These are phyloP conservation scores for Chloroceryle amazona DNA, from an alignment of 2,797 vertebrate genomes.

Conservation along the genomic window DNA sequence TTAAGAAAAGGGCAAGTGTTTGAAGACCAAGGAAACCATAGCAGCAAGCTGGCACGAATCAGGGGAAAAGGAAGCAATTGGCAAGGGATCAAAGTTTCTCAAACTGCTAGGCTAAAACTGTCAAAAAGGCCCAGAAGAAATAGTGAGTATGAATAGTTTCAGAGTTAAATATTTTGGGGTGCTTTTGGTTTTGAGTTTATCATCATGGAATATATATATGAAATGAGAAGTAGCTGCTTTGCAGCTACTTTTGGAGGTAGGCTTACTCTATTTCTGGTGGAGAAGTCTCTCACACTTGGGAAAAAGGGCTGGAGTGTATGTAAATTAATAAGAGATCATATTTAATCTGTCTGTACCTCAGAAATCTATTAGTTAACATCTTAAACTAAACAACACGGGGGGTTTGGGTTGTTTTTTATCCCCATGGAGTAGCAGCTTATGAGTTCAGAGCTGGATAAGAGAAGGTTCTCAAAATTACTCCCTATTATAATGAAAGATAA, in stretches of 20 bases:
- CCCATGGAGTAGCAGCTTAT: neutral
- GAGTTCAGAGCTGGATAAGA: neutral
- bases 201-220: neutral
- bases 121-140: neutral
- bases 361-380: neutral
- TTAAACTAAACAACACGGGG: neutral
- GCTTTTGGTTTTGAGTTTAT: neutral
- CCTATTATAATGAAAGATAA: neutral
- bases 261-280: neutral
- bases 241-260: neutral
- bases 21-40: neutral
- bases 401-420: neutral
- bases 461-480: neutral
- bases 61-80: neutral
- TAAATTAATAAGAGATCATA: neutral
- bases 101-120: neutral
- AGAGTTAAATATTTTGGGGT: neutral
- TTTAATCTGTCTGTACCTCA: neutral
- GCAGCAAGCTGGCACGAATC: neutral
- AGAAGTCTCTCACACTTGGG: neutral
- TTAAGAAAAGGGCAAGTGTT: neutral
- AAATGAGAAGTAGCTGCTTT: neutral
- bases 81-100: conserved; percentile 19
- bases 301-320: neutral
- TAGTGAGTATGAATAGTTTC: neutral